Percentiles rank a stretch among this genome's conserved stretches.
Conservation (phyloP, 2,888 invertebrate genomes). For the Schrankia costaestrigalis region DNA sequence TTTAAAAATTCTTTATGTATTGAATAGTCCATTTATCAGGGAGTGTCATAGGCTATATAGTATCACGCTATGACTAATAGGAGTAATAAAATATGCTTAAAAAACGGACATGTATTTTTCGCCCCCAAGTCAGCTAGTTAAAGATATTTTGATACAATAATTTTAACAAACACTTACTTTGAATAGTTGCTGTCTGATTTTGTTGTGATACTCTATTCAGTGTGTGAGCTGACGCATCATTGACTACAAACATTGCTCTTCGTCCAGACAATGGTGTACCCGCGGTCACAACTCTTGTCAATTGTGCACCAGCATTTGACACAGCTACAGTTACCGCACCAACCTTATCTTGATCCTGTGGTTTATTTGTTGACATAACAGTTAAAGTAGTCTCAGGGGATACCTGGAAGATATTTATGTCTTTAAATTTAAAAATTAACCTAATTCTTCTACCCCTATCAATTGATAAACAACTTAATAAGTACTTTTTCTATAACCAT, state of each 20-base stretch:
- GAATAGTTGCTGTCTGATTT: conserved; percentile 74
- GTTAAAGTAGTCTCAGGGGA: conserved; percentile 76
- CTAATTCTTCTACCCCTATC: no score
- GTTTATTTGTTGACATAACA: conserved; percentile 76
- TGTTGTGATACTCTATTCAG: conserved; percentile 71
- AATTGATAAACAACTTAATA: no score
- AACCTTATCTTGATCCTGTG: conserved; percentile 75
- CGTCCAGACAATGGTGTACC: conserved; percentile 59
- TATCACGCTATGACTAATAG: no score
- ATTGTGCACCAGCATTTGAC: conserved; percentile 66
- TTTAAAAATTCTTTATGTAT: no score
- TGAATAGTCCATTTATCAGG: no score
- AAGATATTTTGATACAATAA: no score
- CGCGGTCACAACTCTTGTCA: conserved; percentile 67
- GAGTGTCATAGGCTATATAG: no score
- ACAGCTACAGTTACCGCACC: conserved; percentile 69
- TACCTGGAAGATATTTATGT: conserved; percentile 58
- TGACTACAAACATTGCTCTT: conserved; percentile 75
- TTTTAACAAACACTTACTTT: conserved; percentile 54
- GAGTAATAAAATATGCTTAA: no score
- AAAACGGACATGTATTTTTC: no score
- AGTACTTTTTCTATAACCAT: no score
- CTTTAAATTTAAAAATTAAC: no score
- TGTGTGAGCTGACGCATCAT: conserved; percentile 65
- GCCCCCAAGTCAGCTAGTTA: no score